Evolutionary conservation across 2,113 vertebrate genomes (phyloP).

Genomic region (Dasyprocta punctata): DNA sequence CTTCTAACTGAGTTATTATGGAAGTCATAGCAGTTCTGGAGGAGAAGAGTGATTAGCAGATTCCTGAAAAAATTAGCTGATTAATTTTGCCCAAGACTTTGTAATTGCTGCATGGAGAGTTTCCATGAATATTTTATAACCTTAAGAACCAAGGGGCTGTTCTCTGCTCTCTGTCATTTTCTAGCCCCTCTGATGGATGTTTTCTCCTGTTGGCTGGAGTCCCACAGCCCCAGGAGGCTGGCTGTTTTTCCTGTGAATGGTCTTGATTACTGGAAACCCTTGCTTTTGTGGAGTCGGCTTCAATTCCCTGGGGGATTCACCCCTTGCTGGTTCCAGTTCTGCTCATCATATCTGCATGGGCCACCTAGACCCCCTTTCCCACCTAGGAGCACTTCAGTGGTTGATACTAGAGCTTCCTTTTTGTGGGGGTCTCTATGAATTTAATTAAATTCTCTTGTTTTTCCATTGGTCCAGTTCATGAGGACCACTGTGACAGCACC

Average conservation of each 20-base stretch:
- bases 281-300: background rate
- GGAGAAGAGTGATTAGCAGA: background rate
- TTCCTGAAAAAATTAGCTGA: background rate
- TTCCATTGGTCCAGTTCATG: background rate
- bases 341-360: background rate
- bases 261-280: background rate
- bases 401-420: background rate
- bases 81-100: background rate
- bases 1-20: slow-evolving; percentile 4
- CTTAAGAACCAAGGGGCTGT: background rate
- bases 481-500: background rate
- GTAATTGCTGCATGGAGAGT: background rate
- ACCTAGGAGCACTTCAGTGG: background rate
- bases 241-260: background rate
- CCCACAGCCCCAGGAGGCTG: background rate
- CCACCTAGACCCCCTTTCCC: no score
- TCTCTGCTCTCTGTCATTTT: background rate
- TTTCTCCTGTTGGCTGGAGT: background rate
- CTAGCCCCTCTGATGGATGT: background rate
- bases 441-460: background rate
- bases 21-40: background rate
- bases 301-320: background rate
- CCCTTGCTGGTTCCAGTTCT: background rate
- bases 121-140: background rate
- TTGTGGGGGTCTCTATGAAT: no score